phyloP scores from a whole-genome alignment of 2,113 vertebrate species.

The Carollia perspicillata region DNA sequence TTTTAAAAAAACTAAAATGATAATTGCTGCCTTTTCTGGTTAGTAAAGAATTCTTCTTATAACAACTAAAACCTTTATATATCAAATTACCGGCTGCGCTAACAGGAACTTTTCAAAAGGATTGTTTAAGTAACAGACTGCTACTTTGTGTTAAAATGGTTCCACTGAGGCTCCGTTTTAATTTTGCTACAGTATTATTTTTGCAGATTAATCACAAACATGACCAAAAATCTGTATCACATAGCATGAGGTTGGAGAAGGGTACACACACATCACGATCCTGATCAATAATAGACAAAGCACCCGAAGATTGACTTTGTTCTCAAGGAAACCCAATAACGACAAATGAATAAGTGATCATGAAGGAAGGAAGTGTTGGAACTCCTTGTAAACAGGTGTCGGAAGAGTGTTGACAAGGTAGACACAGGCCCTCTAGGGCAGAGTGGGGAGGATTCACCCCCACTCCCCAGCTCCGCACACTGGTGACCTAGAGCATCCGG shows the following conservation, averaged over 20 bases:
- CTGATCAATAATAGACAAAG: neutral
- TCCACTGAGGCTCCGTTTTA: neutral
- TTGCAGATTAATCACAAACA: neutral
- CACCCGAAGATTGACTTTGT: neutral
- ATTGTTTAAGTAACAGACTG: neutral
- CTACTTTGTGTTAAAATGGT: neutral
- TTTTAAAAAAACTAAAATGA: neutral
- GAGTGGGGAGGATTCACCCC: too few species aligned
- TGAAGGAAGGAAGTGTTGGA: neutral
- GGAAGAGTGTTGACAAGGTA: neutral
- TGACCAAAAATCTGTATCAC: neutral
- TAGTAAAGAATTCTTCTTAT: neutral
- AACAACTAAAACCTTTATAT: neutral
- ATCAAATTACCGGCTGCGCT: neutral
- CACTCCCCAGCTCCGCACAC: neutral
- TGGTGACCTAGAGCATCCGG: neutral
- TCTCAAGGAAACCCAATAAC: neutral
- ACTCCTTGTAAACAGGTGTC: neutral
- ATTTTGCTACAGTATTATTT: neutral
- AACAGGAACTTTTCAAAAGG: neutral
- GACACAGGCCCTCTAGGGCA: neutral
- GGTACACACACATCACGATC: too few species aligned
- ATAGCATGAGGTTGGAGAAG: neutral
- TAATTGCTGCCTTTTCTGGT: neutral
- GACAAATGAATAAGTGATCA: neutral